Conservation (phyloP, 1,140 invertebrate genomes). For the Heliconius hermathena region DNA sequence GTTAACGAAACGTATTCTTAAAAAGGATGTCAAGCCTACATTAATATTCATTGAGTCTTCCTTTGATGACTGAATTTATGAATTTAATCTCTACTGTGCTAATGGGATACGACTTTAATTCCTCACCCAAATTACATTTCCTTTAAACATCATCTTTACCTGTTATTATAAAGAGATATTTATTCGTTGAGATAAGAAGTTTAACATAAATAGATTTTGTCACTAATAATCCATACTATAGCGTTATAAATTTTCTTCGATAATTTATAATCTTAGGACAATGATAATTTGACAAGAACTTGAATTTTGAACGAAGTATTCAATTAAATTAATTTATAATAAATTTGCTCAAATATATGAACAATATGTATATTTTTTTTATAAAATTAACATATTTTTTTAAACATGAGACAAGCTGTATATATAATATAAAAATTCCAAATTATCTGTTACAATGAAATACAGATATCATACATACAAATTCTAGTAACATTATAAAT, state of each 20-base stretch:
- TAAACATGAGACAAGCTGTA: no score
- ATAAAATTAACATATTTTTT: no score
- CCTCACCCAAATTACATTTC: background rate
- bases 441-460: no score
- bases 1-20: background rate
- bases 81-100: background rate
- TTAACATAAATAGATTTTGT: background rate
- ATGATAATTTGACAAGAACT: background rate
- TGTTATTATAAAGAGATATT: background rate
- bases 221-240: no score
- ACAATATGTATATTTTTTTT: no score
- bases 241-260: no score
- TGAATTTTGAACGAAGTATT: background rate
- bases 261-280: no score
- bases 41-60: conserved; percentile 4
- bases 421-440: no score
- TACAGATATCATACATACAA: no score
- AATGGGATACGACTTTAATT: background rate
- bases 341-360: background rate
- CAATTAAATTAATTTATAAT: background rate
- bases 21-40: background rate
- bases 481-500: no score
- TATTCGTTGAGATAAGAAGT: background rate
- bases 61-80: conserved; percentile 6
- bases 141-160: background rate